A percentile compares a stretch with the other conserved stretches of the same genome.
phyloP scores from a whole-genome alignment of 2,797 vertebrate species.

The Silurus lanzhouensis region DNA sequence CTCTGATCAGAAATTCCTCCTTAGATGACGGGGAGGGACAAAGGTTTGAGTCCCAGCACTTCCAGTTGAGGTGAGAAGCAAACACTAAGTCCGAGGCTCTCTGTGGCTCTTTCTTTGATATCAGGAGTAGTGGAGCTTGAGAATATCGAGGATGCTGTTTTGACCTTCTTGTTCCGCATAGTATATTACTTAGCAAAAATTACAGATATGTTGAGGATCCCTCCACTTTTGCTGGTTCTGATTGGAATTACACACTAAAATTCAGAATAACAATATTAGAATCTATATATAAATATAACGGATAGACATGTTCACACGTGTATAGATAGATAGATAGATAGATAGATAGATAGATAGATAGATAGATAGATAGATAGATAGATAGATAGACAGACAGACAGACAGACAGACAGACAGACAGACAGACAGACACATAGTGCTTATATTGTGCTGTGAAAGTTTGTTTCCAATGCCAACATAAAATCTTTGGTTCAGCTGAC shows the following conservation, averaged over 20 bases:
- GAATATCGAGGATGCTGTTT: background rate
- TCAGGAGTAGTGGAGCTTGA: background rate
- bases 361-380: too few relatives aligned
- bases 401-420: too few relatives aligned
- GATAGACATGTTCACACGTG: too few relatives aligned
- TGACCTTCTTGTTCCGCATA: background rate
- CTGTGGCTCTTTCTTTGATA: background rate
- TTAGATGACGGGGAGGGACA: constrained; percentile 76
- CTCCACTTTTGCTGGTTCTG: background rate
- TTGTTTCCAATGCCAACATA: background rate
- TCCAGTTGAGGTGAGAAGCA: constrained; percentile 77
- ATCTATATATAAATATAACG: background rate
- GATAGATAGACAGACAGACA: too few relatives aligned
- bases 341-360: too few relatives aligned
- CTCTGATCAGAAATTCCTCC: constrained; percentile 73
- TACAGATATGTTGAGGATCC: background rate
- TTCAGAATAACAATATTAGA: background rate
- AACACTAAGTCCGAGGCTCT: constrained; percentile 4
- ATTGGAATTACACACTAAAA: background rate
- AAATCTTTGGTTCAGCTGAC: background rate
- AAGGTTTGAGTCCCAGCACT: constrained; percentile 79
- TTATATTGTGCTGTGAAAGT: background rate
- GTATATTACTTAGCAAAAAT: background rate
- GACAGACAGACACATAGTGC: background rate
- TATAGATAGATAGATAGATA: too few relatives aligned